phyloP scores from a whole-genome alignment of 2,113 vertebrate genomes.

The Cheirogaleus medius region DNA sequence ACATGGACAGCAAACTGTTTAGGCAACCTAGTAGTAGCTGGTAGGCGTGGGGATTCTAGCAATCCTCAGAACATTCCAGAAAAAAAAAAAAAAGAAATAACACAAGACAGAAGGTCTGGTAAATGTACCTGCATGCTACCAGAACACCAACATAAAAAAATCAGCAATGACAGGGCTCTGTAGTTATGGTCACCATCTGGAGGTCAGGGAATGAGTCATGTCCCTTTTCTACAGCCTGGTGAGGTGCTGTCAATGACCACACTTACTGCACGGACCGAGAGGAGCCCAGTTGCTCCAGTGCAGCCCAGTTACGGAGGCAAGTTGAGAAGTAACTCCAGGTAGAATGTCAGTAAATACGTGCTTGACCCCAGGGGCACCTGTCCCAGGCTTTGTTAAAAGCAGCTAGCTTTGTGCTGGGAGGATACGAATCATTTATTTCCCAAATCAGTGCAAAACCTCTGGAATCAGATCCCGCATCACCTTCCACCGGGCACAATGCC shows the following conservation, averaged over 20 bases:
- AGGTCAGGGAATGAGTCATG: background rate
- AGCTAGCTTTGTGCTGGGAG: background rate
- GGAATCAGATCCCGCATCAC: background rate
- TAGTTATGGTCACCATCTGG: background rate
- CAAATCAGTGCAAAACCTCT: background rate
- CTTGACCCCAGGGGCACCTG: too few species aligned
- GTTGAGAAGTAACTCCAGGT: background rate
- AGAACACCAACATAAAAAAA: background rate
- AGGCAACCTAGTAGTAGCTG: background rate
- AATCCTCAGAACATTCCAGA: slow-evolving; percentile 23
- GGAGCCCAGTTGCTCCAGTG: background rate
- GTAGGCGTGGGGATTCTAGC: background rate
- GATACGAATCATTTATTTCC: background rate
- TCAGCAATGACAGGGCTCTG: rapidly evolving
- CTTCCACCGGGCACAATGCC: rapidly evolving
- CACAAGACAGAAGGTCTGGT: slow-evolving; percentile 29
- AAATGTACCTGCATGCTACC: background rate
- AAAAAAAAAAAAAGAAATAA: background rate
- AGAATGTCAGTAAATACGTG: background rate
- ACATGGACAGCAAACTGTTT: slow-evolving; percentile 43
- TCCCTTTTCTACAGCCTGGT: background rate
- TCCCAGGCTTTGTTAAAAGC: background rate
- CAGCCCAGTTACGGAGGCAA: too few species aligned
- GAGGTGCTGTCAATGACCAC: background rate
- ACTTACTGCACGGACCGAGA: rapidly evolving